Percentiles rank a stretch among this genome's conserved stretches.
Conservation (phyloP, 2,113 vertebrate species). For the Microcebus tavaratra region DNA sequence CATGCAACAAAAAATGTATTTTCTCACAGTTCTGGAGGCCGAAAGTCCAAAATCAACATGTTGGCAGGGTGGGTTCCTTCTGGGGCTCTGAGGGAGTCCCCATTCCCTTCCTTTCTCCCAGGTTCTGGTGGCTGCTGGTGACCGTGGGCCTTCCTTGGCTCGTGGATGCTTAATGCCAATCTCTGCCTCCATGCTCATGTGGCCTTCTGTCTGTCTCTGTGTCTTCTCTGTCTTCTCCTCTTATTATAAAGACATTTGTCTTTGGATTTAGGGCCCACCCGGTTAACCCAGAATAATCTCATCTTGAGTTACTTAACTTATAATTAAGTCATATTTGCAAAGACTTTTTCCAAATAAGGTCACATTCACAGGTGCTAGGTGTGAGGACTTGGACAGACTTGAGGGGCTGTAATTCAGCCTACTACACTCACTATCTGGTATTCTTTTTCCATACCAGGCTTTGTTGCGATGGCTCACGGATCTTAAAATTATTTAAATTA, state of each 20-base stretch:
- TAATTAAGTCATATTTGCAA: not conserved
- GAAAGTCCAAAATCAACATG: not conserved
- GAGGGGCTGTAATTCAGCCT: not conserved
- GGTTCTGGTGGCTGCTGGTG: not conserved
- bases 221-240: not conserved
- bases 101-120: not conserved
- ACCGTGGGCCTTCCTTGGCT: not conserved
- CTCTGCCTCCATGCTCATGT: not conserved
- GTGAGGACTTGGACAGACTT: not conserved
- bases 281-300: not conserved
- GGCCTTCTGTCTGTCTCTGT: not conserved
- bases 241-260: not conserved
- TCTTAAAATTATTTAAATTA: not conserved
- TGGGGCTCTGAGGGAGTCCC: not conserved
- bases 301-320: not conserved
- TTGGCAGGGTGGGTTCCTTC: not conserved
- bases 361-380: not conserved
- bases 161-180: rapidly evolving
- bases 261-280: not conserved
- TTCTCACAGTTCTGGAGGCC: not conserved
- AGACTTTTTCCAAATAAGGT: not conserved
- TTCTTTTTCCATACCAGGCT: not conserved
- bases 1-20: not conserved
- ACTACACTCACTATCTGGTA: not conserved
- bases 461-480: not conserved